Percentiles rank a stretch among this genome's conserved stretches.
Conservation (phyloP, 2,113 vertebrate genomes). For the Hemicordylus capensis region DNA sequence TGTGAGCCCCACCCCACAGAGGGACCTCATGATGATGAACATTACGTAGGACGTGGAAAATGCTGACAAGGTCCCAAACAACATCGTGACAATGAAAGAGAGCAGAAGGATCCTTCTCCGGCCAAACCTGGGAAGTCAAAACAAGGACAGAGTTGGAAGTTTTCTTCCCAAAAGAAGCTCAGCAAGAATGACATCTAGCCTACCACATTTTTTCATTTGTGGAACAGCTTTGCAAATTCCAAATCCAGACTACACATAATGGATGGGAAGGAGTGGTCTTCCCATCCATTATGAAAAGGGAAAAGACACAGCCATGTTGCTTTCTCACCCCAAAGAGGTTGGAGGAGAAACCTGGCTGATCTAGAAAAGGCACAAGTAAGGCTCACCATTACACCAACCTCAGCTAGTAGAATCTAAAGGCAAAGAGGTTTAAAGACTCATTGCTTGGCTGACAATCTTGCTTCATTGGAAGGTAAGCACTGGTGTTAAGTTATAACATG, state of each 20-base stretch:
- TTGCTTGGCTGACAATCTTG: neutral
- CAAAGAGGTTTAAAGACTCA: neutral
- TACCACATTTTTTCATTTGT: neutral
- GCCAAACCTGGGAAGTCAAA: slow-evolving; percentile 74
- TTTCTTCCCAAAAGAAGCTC: neutral
- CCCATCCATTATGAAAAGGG: too few species aligned
- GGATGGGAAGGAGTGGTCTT: neutral
- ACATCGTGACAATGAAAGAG: slow-evolving; percentile 61
- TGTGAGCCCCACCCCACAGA: slow-evolving; percentile 76
- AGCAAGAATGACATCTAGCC: too few species aligned
- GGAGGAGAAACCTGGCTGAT: neutral
- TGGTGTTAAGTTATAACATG: neutral
- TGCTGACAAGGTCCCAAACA: slow-evolving; percentile 66
- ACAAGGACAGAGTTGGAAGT: neutral
- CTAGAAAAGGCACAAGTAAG: neutral
- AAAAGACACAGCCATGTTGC: too few species aligned
- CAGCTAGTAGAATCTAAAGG: neutral
- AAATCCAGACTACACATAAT: neutral
- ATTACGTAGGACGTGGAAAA: slow-evolving; percentile 78
- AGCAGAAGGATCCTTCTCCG: slow-evolving; percentile 74
- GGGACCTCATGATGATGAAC: slow-evolving; percentile 74
- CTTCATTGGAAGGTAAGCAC: neutral
- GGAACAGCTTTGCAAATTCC: neutral
- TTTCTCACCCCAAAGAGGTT: neutral
- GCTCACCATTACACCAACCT: neutral